A percentile compares a stretch with the other conserved stretches of the same genome.
Evolutionary conservation across 2,113 vertebrate species (phyloP).

Genomic region (Notothenia coriiceps): DNA sequence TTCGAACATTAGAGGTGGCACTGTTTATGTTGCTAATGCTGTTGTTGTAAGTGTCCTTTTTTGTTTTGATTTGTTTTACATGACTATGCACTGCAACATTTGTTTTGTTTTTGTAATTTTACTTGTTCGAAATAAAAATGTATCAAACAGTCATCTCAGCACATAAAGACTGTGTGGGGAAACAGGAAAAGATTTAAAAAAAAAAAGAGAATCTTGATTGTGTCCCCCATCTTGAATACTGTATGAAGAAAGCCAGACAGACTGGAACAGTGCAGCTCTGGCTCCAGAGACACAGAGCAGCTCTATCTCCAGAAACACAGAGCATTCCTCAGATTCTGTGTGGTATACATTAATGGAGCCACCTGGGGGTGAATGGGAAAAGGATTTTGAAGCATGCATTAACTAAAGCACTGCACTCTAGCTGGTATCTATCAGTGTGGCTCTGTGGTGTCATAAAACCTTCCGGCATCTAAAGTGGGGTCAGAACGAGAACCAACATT

Average conservation of each 20-base stretch:
- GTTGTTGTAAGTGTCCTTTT: too few species aligned
- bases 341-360: background rate
- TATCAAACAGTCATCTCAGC: background rate
- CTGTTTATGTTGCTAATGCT: too few species aligned
- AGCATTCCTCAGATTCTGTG: background rate
- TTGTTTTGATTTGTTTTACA: too few species aligned
- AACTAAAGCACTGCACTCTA: background rate
- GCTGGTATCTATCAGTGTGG: background rate
- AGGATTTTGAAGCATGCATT: background rate
- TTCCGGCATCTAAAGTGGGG: too few species aligned
- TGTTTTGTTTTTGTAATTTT: too few species aligned
- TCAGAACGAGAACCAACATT: background rate
- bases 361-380: background rate
- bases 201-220: too few species aligned
- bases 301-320: fast-evolving
- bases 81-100: too few species aligned
- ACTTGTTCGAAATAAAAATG: too few species aligned
- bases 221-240: background rate
- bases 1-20: too few species aligned
- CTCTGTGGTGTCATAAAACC: background rate
- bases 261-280: background rate
- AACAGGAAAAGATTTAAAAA: background rate
- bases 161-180: background rate
- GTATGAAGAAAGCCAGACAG: background rate
- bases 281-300: background rate